Evolutionary conservation across 2,888 invertebrate genomes (phyloP).

Genomic region (Eilema caniola): DNA sequence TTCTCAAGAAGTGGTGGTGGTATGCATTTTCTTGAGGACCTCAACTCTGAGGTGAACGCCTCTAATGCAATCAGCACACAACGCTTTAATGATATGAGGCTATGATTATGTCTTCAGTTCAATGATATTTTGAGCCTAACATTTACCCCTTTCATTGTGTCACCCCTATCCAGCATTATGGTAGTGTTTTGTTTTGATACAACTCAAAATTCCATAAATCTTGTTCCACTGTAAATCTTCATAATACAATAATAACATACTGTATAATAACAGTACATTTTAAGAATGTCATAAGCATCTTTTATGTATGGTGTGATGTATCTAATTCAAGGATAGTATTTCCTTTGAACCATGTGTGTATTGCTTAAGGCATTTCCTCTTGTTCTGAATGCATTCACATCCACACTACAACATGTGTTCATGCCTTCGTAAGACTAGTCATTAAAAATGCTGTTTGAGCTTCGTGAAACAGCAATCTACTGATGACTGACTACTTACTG

Average conservation of each 20-base stretch:
- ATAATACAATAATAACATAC: neutral
- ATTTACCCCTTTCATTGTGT: no score
- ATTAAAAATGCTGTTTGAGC: constrained; percentile 34
- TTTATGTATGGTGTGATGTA: neutral
- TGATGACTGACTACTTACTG: no score
- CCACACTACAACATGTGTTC: neutral
- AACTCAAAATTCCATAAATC: neutral
- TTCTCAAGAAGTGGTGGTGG: no score
- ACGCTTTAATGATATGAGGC: no score
- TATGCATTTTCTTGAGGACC: no score
- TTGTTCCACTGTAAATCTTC: no score
- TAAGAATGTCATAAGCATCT: neutral
- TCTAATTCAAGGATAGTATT: neutral
- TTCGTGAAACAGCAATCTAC: constrained; percentile 28
- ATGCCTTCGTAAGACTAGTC: neutral
- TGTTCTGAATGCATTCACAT: neutral
- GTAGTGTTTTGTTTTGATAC: no score
- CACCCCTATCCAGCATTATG: no score
- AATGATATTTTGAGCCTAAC: no score
- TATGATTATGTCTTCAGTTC: no score
- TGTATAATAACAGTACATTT: neutral
- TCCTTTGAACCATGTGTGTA: neutral
- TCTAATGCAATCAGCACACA: no score
- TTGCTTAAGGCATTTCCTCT: constrained; percentile 31
- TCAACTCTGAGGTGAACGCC: no score